These are phyloP conservation scores for Dolichotis patagonum DNA, from an alignment of 2,113 vertebrate genomes.

Conservation along the genomic window DNA sequence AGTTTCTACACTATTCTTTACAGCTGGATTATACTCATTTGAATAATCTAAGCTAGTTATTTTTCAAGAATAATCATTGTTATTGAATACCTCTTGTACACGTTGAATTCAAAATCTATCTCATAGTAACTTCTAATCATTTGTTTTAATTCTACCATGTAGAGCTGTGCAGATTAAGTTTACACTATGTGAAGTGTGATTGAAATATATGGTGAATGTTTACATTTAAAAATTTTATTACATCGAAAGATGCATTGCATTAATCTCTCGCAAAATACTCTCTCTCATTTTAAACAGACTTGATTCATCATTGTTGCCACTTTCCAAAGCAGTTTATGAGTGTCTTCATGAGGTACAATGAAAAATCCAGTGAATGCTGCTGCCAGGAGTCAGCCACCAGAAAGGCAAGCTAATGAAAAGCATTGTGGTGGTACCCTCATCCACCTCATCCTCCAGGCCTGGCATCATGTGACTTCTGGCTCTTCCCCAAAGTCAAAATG, in stretches of 20 bases:
- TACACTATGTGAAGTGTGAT: neutral
- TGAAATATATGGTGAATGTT: neutral
- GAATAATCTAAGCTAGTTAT: neutral
- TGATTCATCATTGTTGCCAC: neutral
- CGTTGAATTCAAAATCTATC: neutral
- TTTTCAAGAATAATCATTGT: constrained; percentile 29
- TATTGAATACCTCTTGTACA: constrained; percentile 34
- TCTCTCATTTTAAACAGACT: neutral
- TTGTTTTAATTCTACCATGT: neutral
- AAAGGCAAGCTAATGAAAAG: neutral
- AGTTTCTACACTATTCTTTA: neutral
- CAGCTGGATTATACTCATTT: neutral
- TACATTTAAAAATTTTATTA: neutral
- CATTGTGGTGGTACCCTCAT: no score
- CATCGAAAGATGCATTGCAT: neutral
- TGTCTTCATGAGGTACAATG: neutral
- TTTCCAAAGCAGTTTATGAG: neutral
- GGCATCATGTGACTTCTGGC: neutral
- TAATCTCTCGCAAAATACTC: neutral
- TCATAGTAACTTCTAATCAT: neutral
- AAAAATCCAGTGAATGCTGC: neutral
- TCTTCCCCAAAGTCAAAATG: neutral
- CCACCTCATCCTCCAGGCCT: neutral
- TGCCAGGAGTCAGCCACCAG: neutral
- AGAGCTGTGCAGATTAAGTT: neutral